Evolutionary conservation across 2,888 invertebrate species (phyloP), one percentile per base, ranked within the genome.

Genomic region (Eristalinus sepulchralis): DNA sequence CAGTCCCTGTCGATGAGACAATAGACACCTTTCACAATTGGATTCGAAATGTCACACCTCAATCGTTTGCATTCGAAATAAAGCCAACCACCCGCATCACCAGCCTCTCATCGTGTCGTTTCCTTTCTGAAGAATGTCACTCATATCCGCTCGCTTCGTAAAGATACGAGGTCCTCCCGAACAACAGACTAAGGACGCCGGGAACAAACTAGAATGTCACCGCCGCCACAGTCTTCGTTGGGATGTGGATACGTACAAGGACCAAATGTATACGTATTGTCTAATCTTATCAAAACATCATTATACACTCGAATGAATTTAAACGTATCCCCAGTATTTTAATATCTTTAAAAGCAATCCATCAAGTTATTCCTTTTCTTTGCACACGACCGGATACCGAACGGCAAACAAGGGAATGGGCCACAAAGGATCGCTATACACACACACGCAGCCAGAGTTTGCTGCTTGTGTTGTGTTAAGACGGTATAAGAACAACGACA

Each of bases 201-300:
- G 24, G 66, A 78, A 78, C 63, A 53, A 64, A 78, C 70, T 71
- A 55, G 47, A 78, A 47, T 17, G n/a, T 8, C 55, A 13, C 55
- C 70, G 70, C 4, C 22, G 24, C 4, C 57, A n/a, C n/a, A n/a
- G n/a, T n/a, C n/a, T n/a, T n/a, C n/a, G n/a, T n/a, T n/a, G n/a
- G 24, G 11, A 27, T 57, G 57, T 57, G 57, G 13, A 22, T 24
- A 24, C 8, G 57, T 13, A 11, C 24, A n/a, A 11, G 57, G 47
- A 17, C 47, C 9, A 36, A 27, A 20, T 33, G 34, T 71, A 63
- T 36, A 17, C 39, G 67, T 36, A 59, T 6, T 17, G 17, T 67
- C 47, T 85, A 77, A 85, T 85, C 82, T 73, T 82, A 85, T 85
- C 68, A 73, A 78, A 85, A 85, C 73, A 77, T 82, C 72, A 72